Conservation (phyloP, 2,888 invertebrate species). For the Phragmatobia fuliginosa region DNA sequence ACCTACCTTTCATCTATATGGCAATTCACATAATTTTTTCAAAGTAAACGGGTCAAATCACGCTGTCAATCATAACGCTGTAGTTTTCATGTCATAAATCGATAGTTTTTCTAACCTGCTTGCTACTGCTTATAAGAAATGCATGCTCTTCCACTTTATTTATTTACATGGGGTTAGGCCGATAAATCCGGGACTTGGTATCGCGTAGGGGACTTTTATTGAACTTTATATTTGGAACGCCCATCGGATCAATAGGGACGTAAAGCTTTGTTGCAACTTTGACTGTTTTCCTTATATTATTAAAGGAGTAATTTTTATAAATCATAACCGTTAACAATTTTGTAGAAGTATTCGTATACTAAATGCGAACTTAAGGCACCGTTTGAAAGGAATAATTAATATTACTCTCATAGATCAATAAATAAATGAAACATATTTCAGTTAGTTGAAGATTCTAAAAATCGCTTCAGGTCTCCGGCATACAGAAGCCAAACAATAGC, state of each 20-base stretch:
- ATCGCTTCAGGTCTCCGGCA: too few relatives aligned
- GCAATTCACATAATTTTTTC: not conserved
- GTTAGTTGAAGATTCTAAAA: too few relatives aligned
- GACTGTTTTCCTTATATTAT: slow-evolving; percentile 37
- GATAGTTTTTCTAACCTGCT: slow-evolving; percentile 76
- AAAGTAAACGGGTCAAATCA: slow-evolving; percentile 2
- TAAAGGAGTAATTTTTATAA: slow-evolving; percentile 6
- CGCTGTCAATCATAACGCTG: slow-evolving; percentile 60
- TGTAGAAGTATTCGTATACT: not conserved
- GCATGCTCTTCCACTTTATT: slow-evolving; percentile 82
- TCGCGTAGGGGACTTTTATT: slow-evolving; percentile 83
- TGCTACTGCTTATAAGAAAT: slow-evolving; percentile 80
- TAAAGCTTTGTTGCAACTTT: slow-evolving; percentile 65
- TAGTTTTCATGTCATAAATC: slow-evolving; percentile 62
- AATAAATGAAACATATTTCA: too few relatives aligned
- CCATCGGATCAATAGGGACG: slow-evolving; percentile 79
- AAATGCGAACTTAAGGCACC: too few relatives aligned
- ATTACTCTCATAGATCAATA: too few relatives aligned
- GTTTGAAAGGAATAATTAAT: too few relatives aligned
- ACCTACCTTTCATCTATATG: too few relatives aligned
- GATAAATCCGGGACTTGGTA: slow-evolving; percentile 83
- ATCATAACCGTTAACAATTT: not conserved
- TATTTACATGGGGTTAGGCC: slow-evolving; percentile 85
- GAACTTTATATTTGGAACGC: slow-evolving; percentile 83
- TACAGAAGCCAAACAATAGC: too few relatives aligned